Evolutionary conservation across 2,888 invertebrate species (phyloP).

Genomic region (Aethes cnicana): DNA sequence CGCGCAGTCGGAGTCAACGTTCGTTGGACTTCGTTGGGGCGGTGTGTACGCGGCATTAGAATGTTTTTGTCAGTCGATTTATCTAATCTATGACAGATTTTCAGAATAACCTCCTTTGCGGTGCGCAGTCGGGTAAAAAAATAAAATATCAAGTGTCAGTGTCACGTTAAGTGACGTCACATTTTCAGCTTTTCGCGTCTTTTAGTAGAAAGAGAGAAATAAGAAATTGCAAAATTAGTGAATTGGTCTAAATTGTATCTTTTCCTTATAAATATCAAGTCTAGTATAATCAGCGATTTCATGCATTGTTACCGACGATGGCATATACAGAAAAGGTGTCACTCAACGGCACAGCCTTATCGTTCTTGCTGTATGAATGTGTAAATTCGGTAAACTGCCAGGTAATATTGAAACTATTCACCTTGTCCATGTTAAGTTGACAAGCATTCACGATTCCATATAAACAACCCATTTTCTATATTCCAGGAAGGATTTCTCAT

Average conservation of each 20-base stretch:
- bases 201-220: slow-evolving; percentile 4
- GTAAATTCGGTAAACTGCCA: slow-evolving; percentile 83
- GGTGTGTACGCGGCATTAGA: no score
- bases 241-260: background rate
- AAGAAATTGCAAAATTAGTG: background rate
- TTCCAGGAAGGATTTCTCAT: slow-evolving; percentile 85
- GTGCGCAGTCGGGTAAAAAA: slow-evolving; percentile 2
- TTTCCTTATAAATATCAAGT: background rate
- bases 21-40: no score
- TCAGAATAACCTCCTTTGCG: background rate
- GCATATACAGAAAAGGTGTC: slow-evolving; percentile 79
- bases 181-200: slow-evolving; percentile 24
- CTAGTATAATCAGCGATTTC: background rate
- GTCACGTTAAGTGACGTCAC: slow-evolving; percentile 10
- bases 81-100: no score
- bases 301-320: slow-evolving; percentile 42
- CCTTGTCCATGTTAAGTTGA: no score
- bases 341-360: slow-evolving; percentile 84
- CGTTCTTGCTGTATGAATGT: slow-evolving; percentile 86
- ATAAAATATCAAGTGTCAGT: slow-evolving; percentile 4
- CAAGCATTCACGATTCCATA: no score
- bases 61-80: no score
- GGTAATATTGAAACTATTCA: slow-evolving; percentile 61
- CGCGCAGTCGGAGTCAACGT: no score
- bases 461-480: slow-evolving; percentile 18